Percentiles rank a stretch among this genome's conserved stretches.
Evolutionary conservation across 2,113 vertebrate genomes (phyloP).

Genomic region (Alethe castanea): DNA sequence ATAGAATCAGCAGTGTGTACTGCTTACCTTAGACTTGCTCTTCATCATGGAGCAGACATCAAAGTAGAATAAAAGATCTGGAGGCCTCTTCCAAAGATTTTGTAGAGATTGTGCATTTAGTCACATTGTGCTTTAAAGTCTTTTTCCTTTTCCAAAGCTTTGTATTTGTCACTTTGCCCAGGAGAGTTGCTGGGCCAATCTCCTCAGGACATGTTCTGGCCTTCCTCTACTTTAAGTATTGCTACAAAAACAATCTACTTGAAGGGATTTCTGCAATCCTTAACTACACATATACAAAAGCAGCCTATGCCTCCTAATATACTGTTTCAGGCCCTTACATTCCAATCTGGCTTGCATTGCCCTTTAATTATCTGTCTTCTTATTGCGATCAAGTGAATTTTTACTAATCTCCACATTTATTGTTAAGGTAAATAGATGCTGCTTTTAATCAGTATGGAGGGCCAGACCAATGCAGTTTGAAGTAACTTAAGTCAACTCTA

Average conservation of each 20-base stretch:
- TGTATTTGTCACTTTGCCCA: background rate
- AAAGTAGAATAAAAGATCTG: background rate
- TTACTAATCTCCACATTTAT: slow-evolving; percentile 73
- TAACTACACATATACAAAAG: background rate
- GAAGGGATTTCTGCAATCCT: background rate
- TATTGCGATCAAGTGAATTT: slow-evolving; percentile 76
- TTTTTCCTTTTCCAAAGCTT: background rate
- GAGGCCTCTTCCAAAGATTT: background rate
- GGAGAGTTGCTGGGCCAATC: background rate
- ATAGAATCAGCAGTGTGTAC: background rate
- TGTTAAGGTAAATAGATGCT: slow-evolving; percentile 76
- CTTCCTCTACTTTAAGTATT: background rate
- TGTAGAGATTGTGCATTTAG: background rate
- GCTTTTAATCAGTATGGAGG: slow-evolving; percentile 73
- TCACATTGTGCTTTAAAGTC: background rate
- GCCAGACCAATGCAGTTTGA: slow-evolving; percentile 54
- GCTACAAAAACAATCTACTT: background rate
- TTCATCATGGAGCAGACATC: background rate
- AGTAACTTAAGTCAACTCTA: slow-evolving; percentile 79
- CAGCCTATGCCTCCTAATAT: background rate
- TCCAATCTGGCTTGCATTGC: slow-evolving; percentile 73
- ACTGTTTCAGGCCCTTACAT: background rate
- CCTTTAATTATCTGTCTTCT: slow-evolving; percentile 66
- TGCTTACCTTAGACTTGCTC: background rate
- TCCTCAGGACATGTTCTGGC: background rate